Base-by-base conservation (phyloP, 2,888 invertebrate genomes). In the Craniophora ligustri region DNA sequence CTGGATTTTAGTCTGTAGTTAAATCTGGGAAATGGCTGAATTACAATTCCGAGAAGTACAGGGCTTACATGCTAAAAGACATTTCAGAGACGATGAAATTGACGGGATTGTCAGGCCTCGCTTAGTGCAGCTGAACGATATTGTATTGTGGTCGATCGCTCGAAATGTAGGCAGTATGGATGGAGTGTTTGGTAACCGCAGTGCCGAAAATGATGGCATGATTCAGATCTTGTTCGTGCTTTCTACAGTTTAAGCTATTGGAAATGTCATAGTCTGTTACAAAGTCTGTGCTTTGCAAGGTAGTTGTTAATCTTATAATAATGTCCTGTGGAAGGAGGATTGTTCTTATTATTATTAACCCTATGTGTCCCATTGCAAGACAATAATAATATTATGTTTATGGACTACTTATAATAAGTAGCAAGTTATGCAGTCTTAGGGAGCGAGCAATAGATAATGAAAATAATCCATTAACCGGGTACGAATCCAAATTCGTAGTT, bases 201-300 rank as follows among this genome's bases (percentile, higher is more conserved):
- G 49, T 49, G 5, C 23, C 2, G 30, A 49, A 35, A 36, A 35
- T 14, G n/a, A 42, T 23, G 6, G 11, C 11, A 31, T 35, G n/a
- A 31, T 41, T 15, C 8, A 11, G 18, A 28, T 34, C 64, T 65
- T 42, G 53, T 31, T 59, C 63, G 63, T 64, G 63, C 30, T 18
- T 64, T 26, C 18, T 26, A 39, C 36, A 30, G 14, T 31, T 46
- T 45, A 45, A 5, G 30, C 30, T 41, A 63, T 51, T 64, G 35
- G 19, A 4, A 18, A n/a, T 18, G 30, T 16, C 28, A 38, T 38
- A 48, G 51, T 48, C 59, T 21, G 59, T 41, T 50, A 30, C 15
- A 42, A 18, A 30, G 35, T 34, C 13, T n/a, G 31, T 49, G 10
- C n/a, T n/a, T n/a, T n/a, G n/a, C n/a, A n/a, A n/a, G n/a, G n/a